Percentiles rank a stretch among this genome's conserved stretches.
Evolutionary conservation across 2,888 invertebrate species (phyloP).

Genomic region (Cantharis flavilabris): DNA sequence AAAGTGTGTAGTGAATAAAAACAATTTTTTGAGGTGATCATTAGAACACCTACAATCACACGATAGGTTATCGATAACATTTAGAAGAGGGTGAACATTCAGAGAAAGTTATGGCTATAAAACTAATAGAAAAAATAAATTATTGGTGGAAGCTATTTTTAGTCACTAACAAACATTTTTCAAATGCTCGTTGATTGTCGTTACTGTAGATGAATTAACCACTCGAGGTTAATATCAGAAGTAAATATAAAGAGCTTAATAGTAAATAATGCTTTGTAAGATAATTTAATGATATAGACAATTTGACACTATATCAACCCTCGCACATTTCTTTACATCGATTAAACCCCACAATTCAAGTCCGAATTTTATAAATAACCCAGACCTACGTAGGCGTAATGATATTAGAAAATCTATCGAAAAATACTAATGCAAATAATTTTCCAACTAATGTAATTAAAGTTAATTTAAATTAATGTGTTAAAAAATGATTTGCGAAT

Average conservation of each 20-base stretch:
- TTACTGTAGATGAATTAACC: not conserved
- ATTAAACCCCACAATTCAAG: not conserved
- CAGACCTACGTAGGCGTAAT: not conserved
- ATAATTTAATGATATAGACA: not conserved
- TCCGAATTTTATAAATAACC: not conserved
- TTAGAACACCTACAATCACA: not conserved
- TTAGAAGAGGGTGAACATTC: not conserved
- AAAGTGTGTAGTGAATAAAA: not conserved
- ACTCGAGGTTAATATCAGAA: not conserved
- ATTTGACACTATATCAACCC: not conserved
- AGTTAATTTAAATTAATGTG: not conserved
- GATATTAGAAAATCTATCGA: not conserved
- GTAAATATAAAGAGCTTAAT: not conserved
- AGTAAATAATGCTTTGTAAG: not conserved
- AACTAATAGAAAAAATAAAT: not conserved
- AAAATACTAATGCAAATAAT: not conserved
- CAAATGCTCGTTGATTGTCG: not conserved
- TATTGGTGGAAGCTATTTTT: not conserved
- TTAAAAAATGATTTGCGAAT: not conserved
- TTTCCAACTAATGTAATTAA: not conserved
- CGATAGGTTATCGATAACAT: not conserved
- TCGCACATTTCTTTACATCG: not conserved
- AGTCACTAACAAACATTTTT: not conserved
- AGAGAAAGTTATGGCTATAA: not conserved
- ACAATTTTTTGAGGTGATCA: not conserved